Evolutionary conservation across 2,888 invertebrate species (phyloP), one percentile per base, ranked within the genome.

Genomic region (Epiblema foenella): DNA sequence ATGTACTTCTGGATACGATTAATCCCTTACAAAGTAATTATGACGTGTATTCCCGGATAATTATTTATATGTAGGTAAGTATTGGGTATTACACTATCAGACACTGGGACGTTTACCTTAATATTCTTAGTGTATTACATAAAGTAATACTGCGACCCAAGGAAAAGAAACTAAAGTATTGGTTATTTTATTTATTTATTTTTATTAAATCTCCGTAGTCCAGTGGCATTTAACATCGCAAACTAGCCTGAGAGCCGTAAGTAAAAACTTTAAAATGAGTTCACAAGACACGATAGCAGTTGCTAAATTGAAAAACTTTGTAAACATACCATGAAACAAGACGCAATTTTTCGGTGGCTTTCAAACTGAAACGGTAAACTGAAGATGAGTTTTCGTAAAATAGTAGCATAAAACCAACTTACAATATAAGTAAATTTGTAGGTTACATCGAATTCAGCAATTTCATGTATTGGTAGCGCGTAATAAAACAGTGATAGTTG

Each of bases 261-360:
- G 70, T 49, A 59, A 60, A 65, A 70, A 70, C 54, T 65, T 70
- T 65, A 60, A 70, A 70, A 70, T 70, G 59, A 65, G 59, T 64
- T 69, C 59, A 65, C 65, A 33, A 66, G 59, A 65, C 59, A 46
- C 46, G 65, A 58, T 69, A 69, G 63, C 58, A 20, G 59, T 69
- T 64, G 51, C 54, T 54, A 70, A 70, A 70, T 70, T 70, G 65
- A 66, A 70, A 65, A 70, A 70, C 59, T 59, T 70, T 52, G 52
- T 52, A 54, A 70, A 70, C n/a, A 70, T 70, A 65, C 52, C 65
- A 66, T 65, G 62, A 46, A 68, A 62, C 62, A 49, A 69, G 52
- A 46, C 54, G 18, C 65, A 54, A 60, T 52, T 65, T 54, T 17
- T 66, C 52, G 58, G 52, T 51, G 24, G 49, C 39, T 64, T 52